These are phyloP conservation scores for Cheirogaleus medius DNA, from an alignment of 2,113 vertebrate genomes.

Conservation along the genomic window DNA sequence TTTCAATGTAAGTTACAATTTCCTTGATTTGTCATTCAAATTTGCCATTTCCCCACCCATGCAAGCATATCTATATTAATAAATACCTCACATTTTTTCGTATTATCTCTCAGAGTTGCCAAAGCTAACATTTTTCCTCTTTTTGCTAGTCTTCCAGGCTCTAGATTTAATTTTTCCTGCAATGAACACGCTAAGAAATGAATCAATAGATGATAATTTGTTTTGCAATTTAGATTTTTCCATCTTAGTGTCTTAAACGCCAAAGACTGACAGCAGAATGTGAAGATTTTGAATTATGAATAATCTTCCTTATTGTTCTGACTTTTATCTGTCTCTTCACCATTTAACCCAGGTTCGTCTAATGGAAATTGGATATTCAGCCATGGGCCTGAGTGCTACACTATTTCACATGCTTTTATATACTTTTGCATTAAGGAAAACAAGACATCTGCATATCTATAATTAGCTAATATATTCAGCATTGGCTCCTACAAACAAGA, in stretches of 20 bases:
- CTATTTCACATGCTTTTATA: conserved; percentile 10
- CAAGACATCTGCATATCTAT: conserved; percentile 69
- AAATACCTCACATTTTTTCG: neutral
- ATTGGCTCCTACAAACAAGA: conserved; percentile 61
- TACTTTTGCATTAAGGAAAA: conserved; percentile 48
- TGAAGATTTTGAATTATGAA: conserved; percentile 43
- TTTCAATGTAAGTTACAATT: neutral
- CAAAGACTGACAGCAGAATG: conserved; percentile 34
- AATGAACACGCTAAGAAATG: conserved; percentile 45
- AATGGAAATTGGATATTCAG: conserved; percentile 46
- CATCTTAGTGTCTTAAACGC: conserved; percentile 40
- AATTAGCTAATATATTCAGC: conserved; percentile 71
- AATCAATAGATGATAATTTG: conserved; percentile 45
- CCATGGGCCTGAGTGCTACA: neutral
- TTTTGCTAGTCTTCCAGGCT: conserved; percentile 5
- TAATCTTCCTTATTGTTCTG: conserved; percentile 48
- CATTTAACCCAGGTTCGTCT: conserved; percentile 41
- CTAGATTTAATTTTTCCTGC: conserved; percentile 47
- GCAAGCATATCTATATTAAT: neutral
- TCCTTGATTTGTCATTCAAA: neutral
- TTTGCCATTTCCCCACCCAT: neutral
- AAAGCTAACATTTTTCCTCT: neutral
- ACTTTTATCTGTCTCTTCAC: conserved; percentile 35
- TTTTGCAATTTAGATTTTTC: conserved; percentile 66
- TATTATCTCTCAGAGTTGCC: neutral